Evolutionary conservation across 2,113 vertebrate species (phyloP), one percentile per base, ranked within the genome.

Genomic region (Sinocyclocheilus anshuiensis): DNA sequence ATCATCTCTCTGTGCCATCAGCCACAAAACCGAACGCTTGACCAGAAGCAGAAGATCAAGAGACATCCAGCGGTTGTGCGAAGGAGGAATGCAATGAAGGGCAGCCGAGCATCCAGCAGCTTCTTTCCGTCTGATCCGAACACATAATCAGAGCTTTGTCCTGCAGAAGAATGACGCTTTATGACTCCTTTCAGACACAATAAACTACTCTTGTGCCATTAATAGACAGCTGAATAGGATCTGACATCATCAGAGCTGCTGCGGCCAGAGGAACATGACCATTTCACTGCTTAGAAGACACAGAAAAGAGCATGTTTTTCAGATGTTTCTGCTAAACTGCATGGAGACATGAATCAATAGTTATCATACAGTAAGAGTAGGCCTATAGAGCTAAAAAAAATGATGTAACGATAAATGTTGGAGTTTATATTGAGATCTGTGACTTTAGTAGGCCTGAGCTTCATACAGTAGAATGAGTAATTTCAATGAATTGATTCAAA

Each of bases 111-210:
- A 5, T 79, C 53, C 33, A 59, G 77, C 55, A 22, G 20, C 55
- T 59, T 59, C 55, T 9, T n/a, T 77, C 15, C 26, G 6, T 42
- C 57, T n/a, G 13, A 81, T 42, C 33, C 57, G 3, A 24, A 45
- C 77, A 81, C 39, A 81, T 45, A 81, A 81, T 81, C 79, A 48
- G 20, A 65, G 79, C 79, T 65, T 81, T 81, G 79, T 81, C n/a
- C 79, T 12, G 59, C 36, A 48, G 59, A 48, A 65, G 36, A 81
- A 81, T 45, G 59, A 9, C n/a, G 45, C 36, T 45, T 48, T 81
- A n/a, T 65, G n/a, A 26, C 55, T n/a, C 42, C 78, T 18, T 65
- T 24, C n/a, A 24, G 7, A 63, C 12, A 36, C 26, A 79, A 42
- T 79, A 7, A 22, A 61, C 55, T 61, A 24, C 20, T 48, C 42